A percentile compares a stretch with the other conserved stretches of the same genome.
Evolutionary conservation across 2,113 vertebrate species (phyloP).

Genomic region (Mus musculus): DNA sequence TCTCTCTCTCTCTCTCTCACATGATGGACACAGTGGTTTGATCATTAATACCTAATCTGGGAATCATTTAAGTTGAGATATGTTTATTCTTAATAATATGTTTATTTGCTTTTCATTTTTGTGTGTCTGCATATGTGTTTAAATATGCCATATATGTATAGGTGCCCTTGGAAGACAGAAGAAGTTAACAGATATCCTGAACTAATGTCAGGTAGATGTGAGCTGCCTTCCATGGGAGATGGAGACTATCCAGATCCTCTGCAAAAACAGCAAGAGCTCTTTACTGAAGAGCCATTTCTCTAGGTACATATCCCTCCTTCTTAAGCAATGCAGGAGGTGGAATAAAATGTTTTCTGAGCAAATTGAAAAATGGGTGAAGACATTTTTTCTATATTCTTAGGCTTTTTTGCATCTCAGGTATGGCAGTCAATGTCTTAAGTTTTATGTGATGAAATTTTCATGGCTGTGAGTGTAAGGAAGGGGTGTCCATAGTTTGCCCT

Average conservation of each 20-base stretch:
- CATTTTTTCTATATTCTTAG: not conserved
- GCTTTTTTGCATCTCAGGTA: not conserved
- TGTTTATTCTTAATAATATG: not conserved
- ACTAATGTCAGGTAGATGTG: not conserved
- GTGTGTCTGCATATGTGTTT: not conserved
- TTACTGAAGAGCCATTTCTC: not conserved
- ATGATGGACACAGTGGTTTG: not conserved
- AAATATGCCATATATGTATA: accelerated
- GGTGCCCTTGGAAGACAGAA: not conserved
- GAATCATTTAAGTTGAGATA: not conserved
- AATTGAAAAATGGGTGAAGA: not conserved
- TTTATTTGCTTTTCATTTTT: not conserved
- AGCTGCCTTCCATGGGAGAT: too few relatives aligned
- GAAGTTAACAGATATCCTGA: not conserved
- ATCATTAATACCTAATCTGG: not conserved
- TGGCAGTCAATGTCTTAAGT: not conserved
- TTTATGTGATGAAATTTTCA: accelerated
- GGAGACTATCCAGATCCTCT: not conserved
- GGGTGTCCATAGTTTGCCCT: not conserved
- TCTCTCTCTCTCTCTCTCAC: too few relatives aligned
- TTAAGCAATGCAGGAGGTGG: not conserved
- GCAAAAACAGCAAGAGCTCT: not conserved
- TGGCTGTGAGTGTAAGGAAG: not conserved
- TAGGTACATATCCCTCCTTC: not conserved
- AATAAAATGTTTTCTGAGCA: not conserved